Percentiles rank a stretch among this genome's conserved stretches.
Evolutionary conservation across 2,113 vertebrate species (phyloP).

Genomic region (Petromus typicus): DNA sequence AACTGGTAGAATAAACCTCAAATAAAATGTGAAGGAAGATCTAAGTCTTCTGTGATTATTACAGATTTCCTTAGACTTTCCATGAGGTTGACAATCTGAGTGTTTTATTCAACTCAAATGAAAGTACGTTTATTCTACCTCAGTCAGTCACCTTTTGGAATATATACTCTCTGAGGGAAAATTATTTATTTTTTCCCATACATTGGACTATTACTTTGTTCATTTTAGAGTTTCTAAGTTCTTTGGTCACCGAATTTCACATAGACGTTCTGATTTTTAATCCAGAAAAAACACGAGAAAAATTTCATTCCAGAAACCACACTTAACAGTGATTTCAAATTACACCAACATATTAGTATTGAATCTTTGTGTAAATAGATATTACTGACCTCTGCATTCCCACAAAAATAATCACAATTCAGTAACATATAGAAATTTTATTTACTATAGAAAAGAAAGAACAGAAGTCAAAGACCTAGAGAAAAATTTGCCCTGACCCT

Average conservation of each 20-base stretch:
- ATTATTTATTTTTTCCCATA: neutral
- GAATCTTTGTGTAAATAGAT: neutral
- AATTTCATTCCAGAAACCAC: neutral
- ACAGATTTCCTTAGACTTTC: slow-evolving; percentile 29
- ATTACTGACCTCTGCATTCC: neutral
- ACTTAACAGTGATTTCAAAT: slow-evolving; percentile 15
- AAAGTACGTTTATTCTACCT: slow-evolving; percentile 52
- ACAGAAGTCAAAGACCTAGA: neutral
- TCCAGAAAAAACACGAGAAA: neutral
- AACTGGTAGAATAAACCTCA: neutral
- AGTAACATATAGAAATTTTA: neutral
- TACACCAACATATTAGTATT: neutral
- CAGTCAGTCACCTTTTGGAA: slow-evolving; percentile 46
- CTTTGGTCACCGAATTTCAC: slow-evolving; percentile 11
- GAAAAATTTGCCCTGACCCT: no score
- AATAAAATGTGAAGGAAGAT: slow-evolving; percentile 23
- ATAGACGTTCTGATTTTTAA: slow-evolving; percentile 36
- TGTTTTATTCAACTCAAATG: slow-evolving; percentile 11
- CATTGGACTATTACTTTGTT: neutral
- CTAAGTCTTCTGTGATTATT: slow-evolving; percentile 31
- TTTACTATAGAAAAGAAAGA: neutral
- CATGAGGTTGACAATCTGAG: slow-evolving; percentile 30
- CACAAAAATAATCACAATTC: slow-evolving; percentile 6
- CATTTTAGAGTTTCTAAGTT: slow-evolving; percentile 20
- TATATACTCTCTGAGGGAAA: slow-evolving; percentile 25